A percentile compares a stretch with the other conserved stretches of the same genome.
phyloP scores from a whole-genome alignment of 2,797 vertebrate species.

The Enteromius thamalakanensis region DNA sequence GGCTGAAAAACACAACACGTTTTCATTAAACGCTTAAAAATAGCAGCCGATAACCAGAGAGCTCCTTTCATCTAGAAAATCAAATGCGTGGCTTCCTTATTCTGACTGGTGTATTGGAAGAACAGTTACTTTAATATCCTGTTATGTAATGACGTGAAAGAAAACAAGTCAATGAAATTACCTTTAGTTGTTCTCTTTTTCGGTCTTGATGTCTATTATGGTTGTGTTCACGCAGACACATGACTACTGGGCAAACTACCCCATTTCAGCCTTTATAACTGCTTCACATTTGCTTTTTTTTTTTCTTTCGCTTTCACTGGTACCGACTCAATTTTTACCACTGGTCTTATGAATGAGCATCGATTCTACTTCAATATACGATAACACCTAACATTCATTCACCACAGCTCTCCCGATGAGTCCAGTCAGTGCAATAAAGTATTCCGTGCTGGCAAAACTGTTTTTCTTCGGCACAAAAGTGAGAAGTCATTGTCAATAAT shows the following conservation, averaged over 20 bases:
- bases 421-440: not conserved
- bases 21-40: slow-evolving; percentile 19
- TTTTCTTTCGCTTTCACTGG: not conserved
- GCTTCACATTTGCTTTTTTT: not conserved
- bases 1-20: slow-evolving; percentile 67
- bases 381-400: slow-evolving; percentile 12
- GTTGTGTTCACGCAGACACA: slow-evolving; percentile 8
- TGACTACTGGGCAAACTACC: slow-evolving; percentile 10
- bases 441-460: slow-evolving; percentile 15
- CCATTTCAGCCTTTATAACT: slow-evolving; percentile 19
- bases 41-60: slow-evolving; percentile 2
- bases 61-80: slow-evolving; percentile 8
- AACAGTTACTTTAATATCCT: slow-evolving; percentile 25
- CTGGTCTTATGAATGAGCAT: slow-evolving; percentile 17
- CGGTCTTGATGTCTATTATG: not conserved
- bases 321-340: slow-evolving; percentile 3
- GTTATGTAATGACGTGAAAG: not conserved
- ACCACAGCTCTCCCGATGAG: slow-evolving; percentile 12
- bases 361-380: slow-evolving; percentile 15
- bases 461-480: not conserved
- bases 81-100: slow-evolving; percentile 9
- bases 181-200: slow-evolving; percentile 7
- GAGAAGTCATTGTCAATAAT: not conserved
- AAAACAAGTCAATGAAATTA: slow-evolving; percentile 35
- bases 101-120: not conserved